A percentile compares a stretch with the other conserved stretches of the same genome.
Evolutionary conservation across 2,797 vertebrate genomes (phyloP).

Genomic region (Lophotriccus pileatus): DNA sequence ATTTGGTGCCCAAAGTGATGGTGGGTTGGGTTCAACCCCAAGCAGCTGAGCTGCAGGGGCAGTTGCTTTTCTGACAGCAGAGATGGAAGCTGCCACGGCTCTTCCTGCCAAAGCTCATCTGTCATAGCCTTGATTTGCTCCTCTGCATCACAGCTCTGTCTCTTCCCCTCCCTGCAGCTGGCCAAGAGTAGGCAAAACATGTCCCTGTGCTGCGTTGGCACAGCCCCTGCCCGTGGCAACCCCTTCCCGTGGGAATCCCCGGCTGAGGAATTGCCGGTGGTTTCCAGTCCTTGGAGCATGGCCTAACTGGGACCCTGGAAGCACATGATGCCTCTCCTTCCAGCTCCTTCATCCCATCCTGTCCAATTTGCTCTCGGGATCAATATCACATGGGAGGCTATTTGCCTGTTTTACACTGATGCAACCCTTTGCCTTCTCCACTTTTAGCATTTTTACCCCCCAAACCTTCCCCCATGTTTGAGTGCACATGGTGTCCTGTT

Average conservation of each 20-base stretch:
- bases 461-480: background rate
- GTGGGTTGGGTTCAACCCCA: background rate
- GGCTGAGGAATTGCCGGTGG: background rate
- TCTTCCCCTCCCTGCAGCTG: background rate
- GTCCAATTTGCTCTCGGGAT: accelerated
- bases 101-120: background rate
- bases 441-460: background rate
- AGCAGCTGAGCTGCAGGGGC: background rate
- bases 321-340: background rate
- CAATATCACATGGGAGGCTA: accelerated
- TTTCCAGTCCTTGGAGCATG: background rate
- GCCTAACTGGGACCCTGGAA: background rate
- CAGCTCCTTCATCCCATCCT: background rate
- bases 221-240: background rate
- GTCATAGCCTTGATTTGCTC: background rate
- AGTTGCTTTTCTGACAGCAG: background rate
- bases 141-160: background rate
- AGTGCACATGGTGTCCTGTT: accelerated
- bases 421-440: background rate
- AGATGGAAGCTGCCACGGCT: background rate
- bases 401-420: background rate
- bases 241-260: background rate
- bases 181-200: background rate
- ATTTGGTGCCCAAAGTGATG: background rate
- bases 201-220: accelerated